Conservation (phyloP, 2,797 vertebrate species). For the Sardinella longiceps region DNA sequence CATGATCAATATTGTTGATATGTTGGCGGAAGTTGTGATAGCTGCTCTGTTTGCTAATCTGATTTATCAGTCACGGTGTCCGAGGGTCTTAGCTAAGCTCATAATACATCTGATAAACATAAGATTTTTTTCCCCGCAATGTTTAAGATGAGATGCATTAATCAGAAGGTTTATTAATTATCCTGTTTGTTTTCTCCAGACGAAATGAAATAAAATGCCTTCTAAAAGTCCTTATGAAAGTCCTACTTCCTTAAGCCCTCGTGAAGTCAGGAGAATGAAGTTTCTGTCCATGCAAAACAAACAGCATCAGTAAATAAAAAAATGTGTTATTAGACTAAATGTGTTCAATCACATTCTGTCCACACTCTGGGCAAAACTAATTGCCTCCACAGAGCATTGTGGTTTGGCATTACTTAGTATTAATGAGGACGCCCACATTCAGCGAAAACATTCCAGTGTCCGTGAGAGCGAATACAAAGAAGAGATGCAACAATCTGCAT, state of each 20-base stretch:
- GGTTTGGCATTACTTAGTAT: background rate
- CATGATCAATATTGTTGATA: too few relatives aligned
- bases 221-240: background rate
- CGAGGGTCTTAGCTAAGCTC: background rate
- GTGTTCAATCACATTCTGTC: background rate
- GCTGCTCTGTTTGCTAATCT: background rate
- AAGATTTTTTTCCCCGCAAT: background rate
- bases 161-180: background rate
- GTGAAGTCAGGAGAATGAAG: background rate
- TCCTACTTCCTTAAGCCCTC: background rate
- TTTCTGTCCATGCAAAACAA: background rate
- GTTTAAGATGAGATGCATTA: conserved; percentile 1
- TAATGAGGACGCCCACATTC: conserved; percentile 18
- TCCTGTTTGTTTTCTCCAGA: background rate
- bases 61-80: background rate
- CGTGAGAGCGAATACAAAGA: conserved; percentile 18
- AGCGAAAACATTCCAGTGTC: background rate
- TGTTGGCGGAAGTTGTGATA: too few relatives aligned
- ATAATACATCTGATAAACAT: background rate
- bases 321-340: conserved; percentile 1
- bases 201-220: background rate
- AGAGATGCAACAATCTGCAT: background rate
- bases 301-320: background rate
- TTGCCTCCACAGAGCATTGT: conserved; percentile 3
- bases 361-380: background rate